phyloP scores from a whole-genome alignment of 2,113 vertebrate species.

The pig (Sus scrofa) region DNA sequence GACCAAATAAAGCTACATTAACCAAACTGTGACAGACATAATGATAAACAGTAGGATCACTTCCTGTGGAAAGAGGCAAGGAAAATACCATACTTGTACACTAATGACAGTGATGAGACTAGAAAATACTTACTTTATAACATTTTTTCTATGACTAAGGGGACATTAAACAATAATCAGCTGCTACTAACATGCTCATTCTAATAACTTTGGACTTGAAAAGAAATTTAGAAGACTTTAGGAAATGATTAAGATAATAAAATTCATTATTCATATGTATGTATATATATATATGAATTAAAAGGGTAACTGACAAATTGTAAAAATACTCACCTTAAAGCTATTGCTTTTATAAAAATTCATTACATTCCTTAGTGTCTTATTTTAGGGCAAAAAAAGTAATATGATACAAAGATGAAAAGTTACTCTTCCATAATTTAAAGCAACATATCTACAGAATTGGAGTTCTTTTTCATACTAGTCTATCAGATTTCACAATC shows the following conservation, averaged over 20 bases:
- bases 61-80: neutral
- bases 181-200: constrained; percentile 43
- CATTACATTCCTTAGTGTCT: constrained; percentile 43
- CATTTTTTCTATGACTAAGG: constrained; percentile 37
- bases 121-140: constrained; percentile 30
- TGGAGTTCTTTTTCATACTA: constrained; percentile 38
- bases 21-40: neutral
- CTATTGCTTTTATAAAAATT: constrained; percentile 68
- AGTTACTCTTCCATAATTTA: constrained; percentile 61
- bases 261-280: constrained; percentile 57
- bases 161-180: constrained; percentile 60
- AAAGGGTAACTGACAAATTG: constrained; percentile 67
- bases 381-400: constrained; percentile 63
- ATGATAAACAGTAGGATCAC: neutral
- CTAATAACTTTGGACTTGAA: constrained; percentile 41
- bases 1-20: neutral
- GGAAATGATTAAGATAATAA: constrained; percentile 71
- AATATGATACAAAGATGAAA: constrained; percentile 68
- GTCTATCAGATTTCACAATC: constrained; percentile 67
- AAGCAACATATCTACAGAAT: constrained; percentile 66
- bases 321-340: constrained; percentile 74
- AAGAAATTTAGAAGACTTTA: constrained; percentile 67
- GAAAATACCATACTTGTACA: neutral
- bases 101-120: neutral
- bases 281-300: constrained; percentile 20